These are phyloP conservation scores for Alcedo quadribrachys DNA, from an alignment of 2,797 vertebrate genomes.

Conservation along the genomic window DNA sequence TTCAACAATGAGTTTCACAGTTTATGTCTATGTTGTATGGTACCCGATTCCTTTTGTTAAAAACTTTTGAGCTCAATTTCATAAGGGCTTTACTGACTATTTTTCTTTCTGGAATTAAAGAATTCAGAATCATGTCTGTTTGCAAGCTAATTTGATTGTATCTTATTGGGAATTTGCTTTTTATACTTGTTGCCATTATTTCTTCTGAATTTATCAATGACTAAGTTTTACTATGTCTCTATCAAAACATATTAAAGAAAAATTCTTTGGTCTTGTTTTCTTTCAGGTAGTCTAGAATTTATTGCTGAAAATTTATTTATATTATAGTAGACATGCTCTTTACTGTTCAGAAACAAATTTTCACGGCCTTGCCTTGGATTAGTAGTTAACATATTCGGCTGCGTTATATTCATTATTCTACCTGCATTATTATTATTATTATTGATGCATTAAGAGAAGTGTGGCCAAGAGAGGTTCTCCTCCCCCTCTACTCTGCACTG, in stretches of 20 bases:
- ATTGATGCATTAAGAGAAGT: too few relatives aligned
- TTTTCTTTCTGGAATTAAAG: not conserved
- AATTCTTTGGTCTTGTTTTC: not conserved
- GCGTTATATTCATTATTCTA: too few relatives aligned
- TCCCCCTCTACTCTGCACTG: too few relatives aligned
- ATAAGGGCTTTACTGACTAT: not conserved
- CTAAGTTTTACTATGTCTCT: not conserved
- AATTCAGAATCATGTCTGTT: not conserved
- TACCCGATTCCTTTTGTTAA: not conserved
- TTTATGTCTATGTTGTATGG: not conserved
- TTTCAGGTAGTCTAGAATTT: not conserved
- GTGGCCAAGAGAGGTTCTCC: too few relatives aligned
- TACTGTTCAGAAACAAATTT: not conserved
- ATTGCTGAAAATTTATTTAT: not conserved
- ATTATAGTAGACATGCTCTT: not conserved
- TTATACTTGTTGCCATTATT: not conserved
- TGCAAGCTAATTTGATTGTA: not conserved
- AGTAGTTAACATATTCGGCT: not conserved
- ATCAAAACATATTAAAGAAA: not conserved
- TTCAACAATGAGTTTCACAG: not conserved
- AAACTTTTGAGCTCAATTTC: not conserved
- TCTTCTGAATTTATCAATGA: not conserved
- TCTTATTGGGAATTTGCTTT: not conserved
- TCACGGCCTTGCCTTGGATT: not conserved
- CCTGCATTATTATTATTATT: too few relatives aligned